These are phyloP conservation scores for Schlechtendalia chinensis DNA, from an alignment of 1,140 invertebrate species.

Conservation along the genomic window DNA sequence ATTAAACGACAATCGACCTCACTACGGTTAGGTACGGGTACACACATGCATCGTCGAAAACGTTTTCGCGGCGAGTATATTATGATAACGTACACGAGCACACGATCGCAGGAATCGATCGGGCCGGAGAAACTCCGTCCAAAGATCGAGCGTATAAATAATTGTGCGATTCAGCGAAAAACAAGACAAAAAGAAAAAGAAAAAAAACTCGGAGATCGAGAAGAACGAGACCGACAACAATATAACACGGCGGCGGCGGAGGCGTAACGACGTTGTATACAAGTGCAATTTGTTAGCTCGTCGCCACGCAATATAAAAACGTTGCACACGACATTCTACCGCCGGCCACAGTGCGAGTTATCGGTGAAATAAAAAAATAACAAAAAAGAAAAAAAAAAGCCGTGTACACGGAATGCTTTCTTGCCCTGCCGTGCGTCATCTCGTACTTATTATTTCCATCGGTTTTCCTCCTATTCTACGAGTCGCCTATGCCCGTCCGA, in stretches of 20 bases:
- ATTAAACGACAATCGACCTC: background rate
- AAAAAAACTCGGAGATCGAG: background rate
- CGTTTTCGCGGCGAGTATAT: too few species aligned
- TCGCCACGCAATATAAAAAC: slow-evolving; percentile 23
- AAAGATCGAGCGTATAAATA: background rate
- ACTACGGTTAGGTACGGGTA: too few species aligned
- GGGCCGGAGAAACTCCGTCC: background rate
- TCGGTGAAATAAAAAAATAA: too few species aligned
- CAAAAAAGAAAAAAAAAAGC: slow-evolving; percentile 2
- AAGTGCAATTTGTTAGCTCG: slow-evolving; percentile 35
- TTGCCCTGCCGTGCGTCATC: background rate
- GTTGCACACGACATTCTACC: slow-evolving; percentile 1
- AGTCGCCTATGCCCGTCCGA: background rate
- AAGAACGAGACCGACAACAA: background rate
- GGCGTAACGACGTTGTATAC: slow-evolving; percentile 33
- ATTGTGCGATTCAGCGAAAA: background rate
- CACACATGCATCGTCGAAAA: too few species aligned
- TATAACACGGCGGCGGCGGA: slow-evolving; percentile 15
- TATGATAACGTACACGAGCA: too few species aligned
- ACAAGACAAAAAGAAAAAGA: background rate
- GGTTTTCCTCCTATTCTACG: background rate
- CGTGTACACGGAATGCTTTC: background rate
- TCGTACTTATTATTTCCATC: background rate
- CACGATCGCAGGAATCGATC: background rate
- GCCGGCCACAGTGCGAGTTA: background rate